Evolutionary conservation across 2,113 vertebrate species (phyloP), one percentile per base, ranked within the genome.

Genomic region (Sardina pilchardus): DNA sequence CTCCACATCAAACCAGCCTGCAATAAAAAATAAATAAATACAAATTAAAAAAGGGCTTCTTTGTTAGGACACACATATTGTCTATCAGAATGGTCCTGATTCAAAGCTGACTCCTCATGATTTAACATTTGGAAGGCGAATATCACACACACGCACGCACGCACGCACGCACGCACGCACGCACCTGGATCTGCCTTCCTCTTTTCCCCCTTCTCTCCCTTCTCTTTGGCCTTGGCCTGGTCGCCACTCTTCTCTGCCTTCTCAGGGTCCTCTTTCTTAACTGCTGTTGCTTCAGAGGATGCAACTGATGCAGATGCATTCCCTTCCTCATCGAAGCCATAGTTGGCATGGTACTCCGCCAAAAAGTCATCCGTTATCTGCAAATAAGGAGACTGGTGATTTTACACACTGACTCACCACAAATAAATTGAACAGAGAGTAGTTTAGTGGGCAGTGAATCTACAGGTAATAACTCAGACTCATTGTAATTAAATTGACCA

Each of bases 331-430:
- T 90, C 90, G 88, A 98, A 97, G 85, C 98, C 98, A 43, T 99
- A 99, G 94, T 96, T 99, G 80, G 98, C 98, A 39, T 99, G 98
- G 84, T 98, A 99, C 0, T 96, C 96, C 83, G 97, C 98, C 42
- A 99, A 92, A 91, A 99, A 99, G 93, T 99, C 98, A 88, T 99
- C 97, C 4, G 97, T 99, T 93, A 99, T 95, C 98, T 98, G 91
- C 12, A 92, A 89, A 91, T 8, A 82, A 4, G 89, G 71, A 88
- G 84, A 5, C 6, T 47, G 17, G 81, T 34, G 14, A 8, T 47
- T 19, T 75, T 19, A 78, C 3, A 78, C 34, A 14, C 63, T 30
- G 71, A 42, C 14, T 44, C 3, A 82, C 10, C 44, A 47, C 17
- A 16, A 30, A 36, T 34, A 30, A 36, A 30, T 78, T 14, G 5